Evolutionary conservation across 1,140 invertebrate species (phyloP).

Genomic region (Solen grandis): DNA sequence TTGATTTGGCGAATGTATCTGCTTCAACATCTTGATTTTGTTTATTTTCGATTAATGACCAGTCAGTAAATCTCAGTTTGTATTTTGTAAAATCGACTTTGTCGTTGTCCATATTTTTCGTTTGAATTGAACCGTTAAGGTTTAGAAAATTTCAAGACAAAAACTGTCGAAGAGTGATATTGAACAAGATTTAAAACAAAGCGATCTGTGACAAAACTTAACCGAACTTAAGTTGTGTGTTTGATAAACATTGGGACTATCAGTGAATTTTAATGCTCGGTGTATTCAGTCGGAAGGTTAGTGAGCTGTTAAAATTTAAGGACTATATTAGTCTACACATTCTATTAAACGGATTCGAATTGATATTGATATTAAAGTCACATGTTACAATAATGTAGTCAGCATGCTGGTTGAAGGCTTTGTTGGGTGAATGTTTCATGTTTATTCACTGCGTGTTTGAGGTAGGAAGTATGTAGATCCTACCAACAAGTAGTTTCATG

Average conservation of each 20-base stretch:
- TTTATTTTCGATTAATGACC: not conserved
- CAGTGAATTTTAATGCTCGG: constrained; percentile 10
- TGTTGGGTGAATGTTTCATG: constrained; percentile 4
- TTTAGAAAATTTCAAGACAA: not conserved
- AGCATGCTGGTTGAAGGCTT: constrained; percentile 9
- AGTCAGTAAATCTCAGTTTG: not conserved
- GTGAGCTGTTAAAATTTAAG: not conserved
- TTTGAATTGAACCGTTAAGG: not conserved
- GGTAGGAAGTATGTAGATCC: constrained; percentile 1
- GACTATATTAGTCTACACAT: constrained; percentile 19
- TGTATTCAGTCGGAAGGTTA: constrained; percentile 4
- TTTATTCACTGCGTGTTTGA: not conserved
- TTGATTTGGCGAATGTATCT: too few relatives aligned
- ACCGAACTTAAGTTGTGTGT: not conserved
- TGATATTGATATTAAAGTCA: constrained; percentile 21
- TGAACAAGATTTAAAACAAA: constrained; percentile 17
- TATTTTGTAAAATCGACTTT: not conserved
- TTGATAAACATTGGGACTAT: constrained; percentile 15
- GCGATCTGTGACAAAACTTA: constrained; percentile 18
- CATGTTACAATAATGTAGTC: not conserved
- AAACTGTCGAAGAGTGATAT: constrained; percentile 12
- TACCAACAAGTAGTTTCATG: not conserved
- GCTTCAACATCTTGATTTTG: too few relatives aligned
- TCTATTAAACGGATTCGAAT: not conserved
- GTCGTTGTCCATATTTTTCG: constrained; percentile 6